phyloP scores from a whole-genome alignment of 2,113 vertebrate genomes.

The Serinus canaria region DNA sequence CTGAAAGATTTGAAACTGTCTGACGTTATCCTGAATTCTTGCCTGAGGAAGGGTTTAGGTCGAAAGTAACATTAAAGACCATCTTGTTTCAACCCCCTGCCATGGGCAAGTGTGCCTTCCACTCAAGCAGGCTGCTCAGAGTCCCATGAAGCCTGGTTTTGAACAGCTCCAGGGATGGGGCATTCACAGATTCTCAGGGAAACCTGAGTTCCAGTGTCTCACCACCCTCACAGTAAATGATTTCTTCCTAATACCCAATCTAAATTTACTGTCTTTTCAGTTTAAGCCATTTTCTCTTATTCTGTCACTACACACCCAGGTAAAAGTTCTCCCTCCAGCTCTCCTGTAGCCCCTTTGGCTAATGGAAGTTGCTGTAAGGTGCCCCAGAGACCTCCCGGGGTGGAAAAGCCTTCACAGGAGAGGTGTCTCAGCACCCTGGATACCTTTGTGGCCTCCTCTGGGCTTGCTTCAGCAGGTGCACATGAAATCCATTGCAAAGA shows the following conservation, averaged over 20 bases:
- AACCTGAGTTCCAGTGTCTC: neutral
- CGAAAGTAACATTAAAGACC: neutral
- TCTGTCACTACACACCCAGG: neutral
- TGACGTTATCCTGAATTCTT: neutral
- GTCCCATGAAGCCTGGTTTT: neutral
- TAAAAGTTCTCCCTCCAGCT: neutral
- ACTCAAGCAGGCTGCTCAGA: neutral
- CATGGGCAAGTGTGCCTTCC: neutral
- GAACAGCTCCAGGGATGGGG: neutral
- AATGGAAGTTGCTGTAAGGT: neutral
- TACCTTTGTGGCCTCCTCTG: neutral
- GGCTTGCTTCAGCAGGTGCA: neutral
- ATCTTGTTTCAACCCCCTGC: neutral
- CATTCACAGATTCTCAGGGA: neutral
- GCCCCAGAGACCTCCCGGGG: too few relatives aligned
- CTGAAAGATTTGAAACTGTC: neutral
- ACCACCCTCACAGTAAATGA: neutral
- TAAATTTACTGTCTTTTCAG: neutral
- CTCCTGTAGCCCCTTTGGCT: neutral
- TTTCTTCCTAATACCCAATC: neutral
- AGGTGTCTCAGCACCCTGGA: neutral
- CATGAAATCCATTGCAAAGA: neutral
- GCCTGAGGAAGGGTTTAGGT: neutral
- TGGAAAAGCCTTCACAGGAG: neutral
- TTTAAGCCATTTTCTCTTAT: neutral